Evolutionary conservation across 2,888 invertebrate genomes (phyloP), one percentile per base, ranked within the genome.

Genomic region (Heteromurus nitidus): DNA sequence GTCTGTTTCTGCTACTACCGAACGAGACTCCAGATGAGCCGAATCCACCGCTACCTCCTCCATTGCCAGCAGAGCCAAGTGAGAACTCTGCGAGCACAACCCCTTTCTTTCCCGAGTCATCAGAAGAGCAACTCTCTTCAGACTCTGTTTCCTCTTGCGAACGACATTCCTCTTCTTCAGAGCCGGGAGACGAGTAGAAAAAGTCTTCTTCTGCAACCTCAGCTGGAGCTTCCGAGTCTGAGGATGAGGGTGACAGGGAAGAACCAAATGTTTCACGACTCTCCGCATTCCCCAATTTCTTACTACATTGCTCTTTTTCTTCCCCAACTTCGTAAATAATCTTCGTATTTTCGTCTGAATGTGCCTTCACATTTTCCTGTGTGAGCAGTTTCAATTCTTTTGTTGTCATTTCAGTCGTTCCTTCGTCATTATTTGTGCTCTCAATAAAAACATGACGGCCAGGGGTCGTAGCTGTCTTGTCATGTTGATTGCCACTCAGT

Each of bases 151-250:
- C 79, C 22, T 77, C 72, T 42, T 70, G 72, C 64, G 80, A 77
- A 36, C 83, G 83, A 65, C 81, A 84, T 62, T 83, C 82, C 36
- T 84, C 83, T 55, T 81, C 84, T 24, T 80, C 80, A 22, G 83
- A 47, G 53, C 84, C 84, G 13, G 86, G 85, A 20, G 85, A 83
- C 11, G 87, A 87, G 64, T 86, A 86, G 84, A 87, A 87, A 82
- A 87, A 87, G 67, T 87, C 87, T 68, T 87, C 87, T 82, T 87
- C 86, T 47, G 85, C 86, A 20, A 87, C 86, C 76, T 86, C 87
- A 44, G 82, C 83, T n/a, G 87, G 86, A 53, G 84, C 79, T 77
- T 83, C 83, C 55, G 82, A 81, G 28, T 74, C 77, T 7, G 84
- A 85, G 2, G 85, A 85, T n/a, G 83, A 83, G 65, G 84, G 81